A percentile compares a stretch with the other conserved stretches of the same genome.
Evolutionary conservation across 2,797 vertebrate genomes (phyloP).

Genomic region (Gorsachius magnificus): DNA sequence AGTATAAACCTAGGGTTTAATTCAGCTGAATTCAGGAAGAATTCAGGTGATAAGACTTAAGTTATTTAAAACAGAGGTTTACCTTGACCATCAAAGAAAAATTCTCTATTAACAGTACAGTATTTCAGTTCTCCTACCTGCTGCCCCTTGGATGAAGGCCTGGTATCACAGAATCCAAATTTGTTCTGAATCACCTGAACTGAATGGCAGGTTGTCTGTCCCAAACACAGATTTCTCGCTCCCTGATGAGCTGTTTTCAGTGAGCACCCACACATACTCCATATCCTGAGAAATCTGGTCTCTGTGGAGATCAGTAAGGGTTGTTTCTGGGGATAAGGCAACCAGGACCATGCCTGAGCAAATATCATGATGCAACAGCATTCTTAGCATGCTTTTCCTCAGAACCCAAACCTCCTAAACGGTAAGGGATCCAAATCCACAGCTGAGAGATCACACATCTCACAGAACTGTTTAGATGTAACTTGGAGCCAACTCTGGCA

Average conservation of each 20-base stretch:
- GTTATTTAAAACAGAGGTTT: not conserved
- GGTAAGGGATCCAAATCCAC: not conserved
- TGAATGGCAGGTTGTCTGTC: not conserved
- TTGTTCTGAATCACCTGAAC: not conserved
- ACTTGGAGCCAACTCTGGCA: not conserved
- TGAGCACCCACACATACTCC: not conserved
- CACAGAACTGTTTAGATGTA: not conserved
- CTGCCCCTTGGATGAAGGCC: not conserved
- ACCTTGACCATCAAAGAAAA: not conserved
- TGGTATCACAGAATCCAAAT: not conserved
- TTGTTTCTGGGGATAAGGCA: not conserved
- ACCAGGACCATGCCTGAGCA: not conserved
- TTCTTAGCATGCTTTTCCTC: conserved; percentile 3
- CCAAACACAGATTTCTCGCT: not conserved
- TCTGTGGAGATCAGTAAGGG: not conserved
- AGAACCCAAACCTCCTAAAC: not conserved
- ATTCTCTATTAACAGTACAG: not conserved
- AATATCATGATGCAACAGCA: not conserved
- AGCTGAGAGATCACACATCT: not conserved
- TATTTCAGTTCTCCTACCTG: conserved; percentile 9
- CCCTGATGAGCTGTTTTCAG: not conserved
- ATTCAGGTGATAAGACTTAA: not conserved
- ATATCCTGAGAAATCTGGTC: not conserved
- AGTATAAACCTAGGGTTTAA: not conserved
- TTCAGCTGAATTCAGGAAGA: not conserved